Conservation (phyloP, 2,797 vertebrate genomes). For the Macroramphosus scolopax region DNA sequence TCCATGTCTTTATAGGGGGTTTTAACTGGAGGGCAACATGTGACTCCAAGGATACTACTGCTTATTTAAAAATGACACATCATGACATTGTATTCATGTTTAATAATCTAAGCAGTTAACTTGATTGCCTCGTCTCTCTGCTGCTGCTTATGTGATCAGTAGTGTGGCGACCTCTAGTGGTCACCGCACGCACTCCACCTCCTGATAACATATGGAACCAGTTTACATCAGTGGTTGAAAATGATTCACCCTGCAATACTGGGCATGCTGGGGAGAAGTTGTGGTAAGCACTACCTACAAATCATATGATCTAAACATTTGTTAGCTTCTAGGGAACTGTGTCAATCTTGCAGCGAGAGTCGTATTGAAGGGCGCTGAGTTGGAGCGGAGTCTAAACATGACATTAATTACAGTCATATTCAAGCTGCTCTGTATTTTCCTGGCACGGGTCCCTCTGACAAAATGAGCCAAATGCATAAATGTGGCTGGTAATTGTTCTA, state of each 20-base stretch:
- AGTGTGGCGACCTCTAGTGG: constrained; percentile 80
- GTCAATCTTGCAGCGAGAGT: constrained; percentile 24
- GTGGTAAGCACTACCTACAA: constrained; percentile 65
- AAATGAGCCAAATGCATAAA: constrained; percentile 53
- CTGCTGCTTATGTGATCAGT: constrained; percentile 34
- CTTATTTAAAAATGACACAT: too few relatives aligned
- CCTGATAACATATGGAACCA: constrained; percentile 63
- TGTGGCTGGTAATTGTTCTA: constrained; percentile 38
- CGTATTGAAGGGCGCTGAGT: constrained; percentile 37
- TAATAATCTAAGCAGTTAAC: not conserved
- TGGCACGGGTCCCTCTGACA: constrained; percentile 35
- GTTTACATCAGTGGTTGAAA: constrained; percentile 72
- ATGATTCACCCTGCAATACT: constrained; percentile 62
- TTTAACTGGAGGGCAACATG: too few relatives aligned
- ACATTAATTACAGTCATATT: constrained; percentile 57
- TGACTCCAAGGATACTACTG: too few relatives aligned
- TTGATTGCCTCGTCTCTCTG: not conserved
- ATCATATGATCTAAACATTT: constrained; percentile 57
- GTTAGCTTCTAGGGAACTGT: constrained; percentile 15
- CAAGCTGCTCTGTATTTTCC: constrained; percentile 66
- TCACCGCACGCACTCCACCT: constrained; percentile 3
- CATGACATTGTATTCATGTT: not conserved
- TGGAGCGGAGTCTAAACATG: constrained; percentile 43
- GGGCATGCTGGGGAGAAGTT: constrained; percentile 71
- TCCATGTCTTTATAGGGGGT: constrained; percentile 55